Conservation (phyloP, 2,113 vertebrate genomes). For the Athene cunicularia region DNA sequence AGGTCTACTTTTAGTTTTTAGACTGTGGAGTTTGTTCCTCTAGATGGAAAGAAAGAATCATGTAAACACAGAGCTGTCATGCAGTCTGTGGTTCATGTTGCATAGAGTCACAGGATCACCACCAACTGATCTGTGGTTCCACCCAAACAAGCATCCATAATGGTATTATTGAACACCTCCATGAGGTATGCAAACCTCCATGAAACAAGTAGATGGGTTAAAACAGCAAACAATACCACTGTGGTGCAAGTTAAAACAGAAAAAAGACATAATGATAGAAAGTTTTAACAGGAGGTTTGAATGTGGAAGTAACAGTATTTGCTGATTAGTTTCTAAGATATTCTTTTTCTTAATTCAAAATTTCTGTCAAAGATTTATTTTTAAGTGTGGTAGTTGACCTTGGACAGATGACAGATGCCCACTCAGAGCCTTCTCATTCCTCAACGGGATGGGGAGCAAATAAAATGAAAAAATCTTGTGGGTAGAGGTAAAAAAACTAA, state of each 20-base stretch:
- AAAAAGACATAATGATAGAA: background rate
- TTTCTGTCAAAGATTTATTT: background rate
- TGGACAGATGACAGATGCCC: no score
- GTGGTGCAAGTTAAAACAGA: background rate
- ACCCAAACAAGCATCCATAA: background rate
- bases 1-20: background rate
- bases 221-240: background rate
- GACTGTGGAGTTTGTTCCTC: background rate
- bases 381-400: background rate
- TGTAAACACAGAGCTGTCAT: background rate
- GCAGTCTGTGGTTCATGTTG: background rate
- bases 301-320: background rate
- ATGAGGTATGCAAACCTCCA: background rate
- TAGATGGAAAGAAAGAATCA: background rate
- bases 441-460: background rate
- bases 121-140: background rate
- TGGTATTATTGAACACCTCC: background rate
- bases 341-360: background rate
- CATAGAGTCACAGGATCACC: background rate
- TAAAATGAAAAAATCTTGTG: background rate
- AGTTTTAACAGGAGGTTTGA: background rate
- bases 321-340: background rate
- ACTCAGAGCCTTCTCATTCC: background rate
- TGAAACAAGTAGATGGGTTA: background rate
- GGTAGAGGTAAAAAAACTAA: background rate